Base-by-base conservation (phyloP, 2,888 invertebrate genomes). In the Seira ritae region DNA sequence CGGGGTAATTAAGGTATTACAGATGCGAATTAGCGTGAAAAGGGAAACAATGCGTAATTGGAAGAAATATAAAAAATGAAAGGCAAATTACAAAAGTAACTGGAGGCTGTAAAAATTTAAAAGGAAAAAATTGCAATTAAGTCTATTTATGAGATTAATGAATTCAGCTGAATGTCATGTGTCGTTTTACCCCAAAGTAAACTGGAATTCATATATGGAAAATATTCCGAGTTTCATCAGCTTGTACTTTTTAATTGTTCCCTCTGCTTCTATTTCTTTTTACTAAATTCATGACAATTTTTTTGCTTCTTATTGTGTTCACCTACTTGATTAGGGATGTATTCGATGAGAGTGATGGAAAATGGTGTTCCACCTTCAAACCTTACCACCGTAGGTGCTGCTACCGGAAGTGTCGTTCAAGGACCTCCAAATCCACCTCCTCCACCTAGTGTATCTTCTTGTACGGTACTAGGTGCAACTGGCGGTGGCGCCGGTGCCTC, bases 281-380 rank as follows among this genome's bases (percentile, higher is more conserved):
- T n/a, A 65, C 17, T 66, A 67, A 23, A 42, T 19, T 67, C 19
- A 22, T 66, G 62, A 66, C 66, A 31, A 15, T 50, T 19, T 66
- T 67, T 75, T 66, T 65, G 66, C 42, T 42, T 62, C 62, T 62
- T 20, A 1, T 2, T 62, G 20, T 62, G 23, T 68, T 15, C 17
- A 23, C 55, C 20, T 15, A 73, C 17, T n/a, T 22, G 66, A 67
- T 65, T 91, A 96, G 96, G 95, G 88, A 96, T 96, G 94, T 96
- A 96, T 91, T 94, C 95, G 23, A 95, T 96, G 95, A 94, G 96
- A 1, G 95, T 96, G 95, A 91, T 96, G 91, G 96, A 96, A 87
- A 92, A 92, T 89, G 91, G 90, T 89, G 66, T 90, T 89, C 15
- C 90, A 89, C 78, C 85, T 90, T 85, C 90, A 90, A 73, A 89